Percentiles rank a stretch among this genome's conserved stretches.
These are phyloP conservation scores for Noctilio leporinus DNA, from an alignment of 2,113 vertebrate species.

Conservation along the genomic window DNA sequence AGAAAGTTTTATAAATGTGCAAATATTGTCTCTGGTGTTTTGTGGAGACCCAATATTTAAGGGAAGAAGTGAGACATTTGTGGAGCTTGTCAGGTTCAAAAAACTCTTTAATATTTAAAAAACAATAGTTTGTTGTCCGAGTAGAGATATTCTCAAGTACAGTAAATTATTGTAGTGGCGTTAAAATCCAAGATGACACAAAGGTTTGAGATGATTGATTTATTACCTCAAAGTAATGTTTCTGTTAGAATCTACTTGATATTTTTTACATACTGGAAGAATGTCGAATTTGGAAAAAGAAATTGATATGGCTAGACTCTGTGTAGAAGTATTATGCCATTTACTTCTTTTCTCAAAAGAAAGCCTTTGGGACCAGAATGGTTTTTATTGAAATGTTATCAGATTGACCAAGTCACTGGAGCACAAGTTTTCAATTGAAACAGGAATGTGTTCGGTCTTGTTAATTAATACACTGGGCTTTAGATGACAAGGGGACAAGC, in stretches of 20 bases:
- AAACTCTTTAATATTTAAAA: not conserved
- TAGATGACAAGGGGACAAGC: not conserved
- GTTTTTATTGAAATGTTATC: not conserved
- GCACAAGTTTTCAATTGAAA: conserved; percentile 1
- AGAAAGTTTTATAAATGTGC: not conserved
- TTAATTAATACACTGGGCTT: conserved; percentile 15
- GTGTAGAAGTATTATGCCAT: not conserved
- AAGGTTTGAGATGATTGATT: not conserved
- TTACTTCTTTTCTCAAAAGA: conserved; percentile 4
- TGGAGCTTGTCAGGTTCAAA: not conserved
- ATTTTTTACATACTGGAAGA: conserved; percentile 4
- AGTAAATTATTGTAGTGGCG: conserved; percentile 25
- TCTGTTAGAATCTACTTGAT: not conserved
- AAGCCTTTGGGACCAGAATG: not conserved
- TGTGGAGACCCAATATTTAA: not conserved
- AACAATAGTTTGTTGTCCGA: not conserved
- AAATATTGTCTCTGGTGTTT: not conserved
- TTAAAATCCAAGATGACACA: conserved; percentile 1
- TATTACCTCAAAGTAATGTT: conserved; percentile 9
- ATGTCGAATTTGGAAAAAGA: conserved; percentile 41
- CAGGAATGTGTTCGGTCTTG: not conserved
- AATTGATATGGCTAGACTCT: not conserved
- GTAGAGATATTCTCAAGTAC: not conserved
- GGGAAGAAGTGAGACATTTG: not conserved
- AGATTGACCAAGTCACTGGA: conserved; percentile 18